Evolutionary conservation across 2,888 invertebrate species (phyloP).

Genomic region (Toxonevra muliebris): DNA sequence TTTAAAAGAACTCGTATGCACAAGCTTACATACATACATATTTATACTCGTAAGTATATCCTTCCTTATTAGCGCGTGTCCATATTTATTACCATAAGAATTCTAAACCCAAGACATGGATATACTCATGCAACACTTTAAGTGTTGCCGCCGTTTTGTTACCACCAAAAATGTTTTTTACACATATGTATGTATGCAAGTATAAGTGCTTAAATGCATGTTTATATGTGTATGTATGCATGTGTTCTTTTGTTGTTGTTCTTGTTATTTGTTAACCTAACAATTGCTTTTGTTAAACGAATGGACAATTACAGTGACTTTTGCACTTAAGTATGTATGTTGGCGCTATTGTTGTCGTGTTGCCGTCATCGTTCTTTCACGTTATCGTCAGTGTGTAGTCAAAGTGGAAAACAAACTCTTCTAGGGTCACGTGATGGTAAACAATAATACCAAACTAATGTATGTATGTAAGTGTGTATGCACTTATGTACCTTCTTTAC

Average conservation of each 20-base stretch:
- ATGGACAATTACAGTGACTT: slow-evolving; percentile 35
- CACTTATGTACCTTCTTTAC: no score
- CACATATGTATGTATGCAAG: neutral
- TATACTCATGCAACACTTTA: slow-evolving; percentile 20
- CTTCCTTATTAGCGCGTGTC: slow-evolving; percentile 54
- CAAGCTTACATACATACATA: neutral
- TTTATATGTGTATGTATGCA: neutral
- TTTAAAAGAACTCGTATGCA: no score
- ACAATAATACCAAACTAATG: slow-evolving; percentile 5
- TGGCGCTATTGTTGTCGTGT: slow-evolving; percentile 33
- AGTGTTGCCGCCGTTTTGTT: slow-evolving; percentile 29
- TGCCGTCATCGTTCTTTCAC: neutral
- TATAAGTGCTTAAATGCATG: neutral
- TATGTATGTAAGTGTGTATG: neutral
- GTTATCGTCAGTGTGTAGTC: neutral
- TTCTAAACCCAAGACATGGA: neutral
- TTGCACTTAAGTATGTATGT: slow-evolving; percentile 31
- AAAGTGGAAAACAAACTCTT: neutral
- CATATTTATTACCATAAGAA: slow-evolving; percentile 41
- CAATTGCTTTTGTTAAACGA: slow-evolving; percentile 13
- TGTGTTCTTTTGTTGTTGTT: slow-evolving; percentile 2
- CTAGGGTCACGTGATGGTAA: slow-evolving; percentile 21
- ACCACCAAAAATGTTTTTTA: slow-evolving; percentile 7
- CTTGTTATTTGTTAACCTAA: neutral
- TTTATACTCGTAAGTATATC: slow-evolving; percentile 25